A percentile compares a stretch with the other conserved stretches of the same genome.
Conservation (phyloP, 2,888 invertebrate genomes). For the Drosophila pseudotalamancana region DNA sequence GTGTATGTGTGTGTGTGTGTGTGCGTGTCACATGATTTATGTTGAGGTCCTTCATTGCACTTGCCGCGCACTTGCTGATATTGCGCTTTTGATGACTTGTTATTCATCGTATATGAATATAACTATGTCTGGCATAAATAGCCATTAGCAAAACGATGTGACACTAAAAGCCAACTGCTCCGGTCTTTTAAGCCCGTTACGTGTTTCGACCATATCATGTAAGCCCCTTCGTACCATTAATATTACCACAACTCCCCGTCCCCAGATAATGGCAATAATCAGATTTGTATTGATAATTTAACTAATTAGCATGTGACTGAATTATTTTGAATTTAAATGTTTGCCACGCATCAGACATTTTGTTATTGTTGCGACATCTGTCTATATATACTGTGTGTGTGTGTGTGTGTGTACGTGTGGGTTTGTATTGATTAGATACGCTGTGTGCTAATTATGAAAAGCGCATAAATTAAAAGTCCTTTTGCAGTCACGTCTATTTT, state of each 20-base stretch:
- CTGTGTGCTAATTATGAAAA: constrained; percentile 29
- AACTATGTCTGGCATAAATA: constrained; percentile 37
- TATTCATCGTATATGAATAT: constrained; percentile 9
- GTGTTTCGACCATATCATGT: constrained; percentile 23
- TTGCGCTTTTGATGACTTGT: constrained; percentile 54
- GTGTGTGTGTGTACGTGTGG: constrained; percentile 4
- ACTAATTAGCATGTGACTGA: constrained; percentile 76
- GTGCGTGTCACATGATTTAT: constrained; percentile 64
- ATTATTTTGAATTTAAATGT: constrained; percentile 68
- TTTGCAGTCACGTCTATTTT: constrained; percentile 30
- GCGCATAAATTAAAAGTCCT: constrained; percentile 43
- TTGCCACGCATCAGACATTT: constrained; percentile 42
- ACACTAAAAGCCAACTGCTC: constrained; percentile 21
- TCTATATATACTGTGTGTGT: neutral
- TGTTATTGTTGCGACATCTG: constrained; percentile 48
- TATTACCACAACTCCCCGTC: constrained; percentile 1
- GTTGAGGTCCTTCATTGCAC: constrained; percentile 62
- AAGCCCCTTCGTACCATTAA: constrained; percentile 37
- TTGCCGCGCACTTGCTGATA: constrained; percentile 67
- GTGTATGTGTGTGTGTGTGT: constrained; percentile 21
- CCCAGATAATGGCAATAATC: constrained; percentile 58
- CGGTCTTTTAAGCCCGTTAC: constrained; percentile 1
- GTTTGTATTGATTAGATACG: constrained; percentile 41
- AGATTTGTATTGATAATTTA: constrained; percentile 58
- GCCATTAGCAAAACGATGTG: constrained; percentile 29